Evolutionary conservation across 2,113 vertebrate genomes (phyloP).

Genomic region (Chaenocephalus aceratus): DNA sequence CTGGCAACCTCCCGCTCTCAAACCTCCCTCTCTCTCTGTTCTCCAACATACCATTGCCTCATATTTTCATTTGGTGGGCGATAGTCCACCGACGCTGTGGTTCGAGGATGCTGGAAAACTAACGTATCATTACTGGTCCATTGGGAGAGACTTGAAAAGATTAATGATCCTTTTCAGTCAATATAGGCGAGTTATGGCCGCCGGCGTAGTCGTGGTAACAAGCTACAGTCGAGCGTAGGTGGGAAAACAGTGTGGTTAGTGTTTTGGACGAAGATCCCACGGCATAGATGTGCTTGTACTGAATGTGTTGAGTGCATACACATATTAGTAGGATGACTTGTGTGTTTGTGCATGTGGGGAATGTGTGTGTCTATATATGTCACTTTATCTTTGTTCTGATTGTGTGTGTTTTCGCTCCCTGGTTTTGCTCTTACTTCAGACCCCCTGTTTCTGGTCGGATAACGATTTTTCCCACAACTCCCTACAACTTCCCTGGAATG

Average conservation of each 20-base stretch:
- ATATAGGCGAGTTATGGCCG: constrained; percentile 63
- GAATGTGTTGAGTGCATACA: background rate
- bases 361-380: constrained; percentile 1
- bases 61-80: constrained; percentile 71
- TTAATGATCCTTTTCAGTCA: constrained; percentile 71
- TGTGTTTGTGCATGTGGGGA: background rate
- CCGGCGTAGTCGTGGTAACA: constrained; percentile 71
- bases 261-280: constrained; percentile 57
- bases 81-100: constrained; percentile 60
- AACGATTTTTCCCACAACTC: constrained; percentile 26
- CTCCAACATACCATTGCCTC: constrained; percentile 51
- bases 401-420: constrained; percentile 2
- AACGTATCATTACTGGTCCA: constrained; percentile 74
- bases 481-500: constrained; percentile 1
- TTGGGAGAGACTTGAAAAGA: constrained; percentile 71
- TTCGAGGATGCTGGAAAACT: constrained; percentile 58
- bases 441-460: constrained; percentile 31
- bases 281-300: too few species aligned
- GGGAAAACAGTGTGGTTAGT: constrained; percentile 74
- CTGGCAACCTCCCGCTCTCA: constrained; percentile 21
- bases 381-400: background rate
- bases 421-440: constrained; percentile 21
- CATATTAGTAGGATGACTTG: background rate
- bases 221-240: constrained; percentile 69
- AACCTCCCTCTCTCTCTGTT: constrained; percentile 1